Conservation (phyloP, 2,113 vertebrate genomes). For the Rhagologus leucostigma region DNA sequence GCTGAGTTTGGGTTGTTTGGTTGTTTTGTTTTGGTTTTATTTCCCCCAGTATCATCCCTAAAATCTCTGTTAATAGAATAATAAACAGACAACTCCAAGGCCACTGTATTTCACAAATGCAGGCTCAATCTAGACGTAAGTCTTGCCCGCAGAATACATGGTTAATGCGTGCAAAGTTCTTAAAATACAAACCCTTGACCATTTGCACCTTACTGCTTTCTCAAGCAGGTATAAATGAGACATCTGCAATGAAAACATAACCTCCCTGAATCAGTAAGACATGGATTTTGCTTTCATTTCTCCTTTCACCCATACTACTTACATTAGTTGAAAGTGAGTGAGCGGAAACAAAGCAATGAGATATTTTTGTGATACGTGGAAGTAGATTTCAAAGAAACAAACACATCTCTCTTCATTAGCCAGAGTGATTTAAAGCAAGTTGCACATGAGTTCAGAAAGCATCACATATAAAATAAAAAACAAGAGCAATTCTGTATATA, state of each 20-base stretch:
- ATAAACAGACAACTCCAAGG: not conserved
- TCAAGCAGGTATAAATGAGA: not conserved
- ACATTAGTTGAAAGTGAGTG: fast-evolving
- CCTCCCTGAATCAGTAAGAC: not conserved
- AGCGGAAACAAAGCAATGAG: not conserved
- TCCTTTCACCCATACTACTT: not conserved
- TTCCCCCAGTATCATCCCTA: not conserved
- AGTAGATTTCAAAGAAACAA: not conserved
- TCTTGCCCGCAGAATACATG: not conserved
- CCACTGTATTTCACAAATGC: not conserved
- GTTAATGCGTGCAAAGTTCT: not conserved
- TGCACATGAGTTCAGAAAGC: not conserved
- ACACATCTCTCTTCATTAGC: not conserved
- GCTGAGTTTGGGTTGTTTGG: not conserved
- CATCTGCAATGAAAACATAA: not conserved
- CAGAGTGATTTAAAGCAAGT: not conserved
- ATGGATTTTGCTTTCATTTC: not conserved
- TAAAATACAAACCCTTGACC: not conserved
- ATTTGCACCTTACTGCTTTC: not conserved
- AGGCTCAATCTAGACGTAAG: not conserved
- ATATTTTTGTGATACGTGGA: not conserved
- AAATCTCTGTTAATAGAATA: not conserved
- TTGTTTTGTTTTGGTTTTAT: not conserved
- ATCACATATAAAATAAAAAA: not conserved
- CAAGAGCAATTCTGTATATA: not conserved